These are phyloP conservation scores for Baronia brevicornis DNA, from an alignment of 2,888 invertebrate species.

Conservation along the genomic window DNA sequence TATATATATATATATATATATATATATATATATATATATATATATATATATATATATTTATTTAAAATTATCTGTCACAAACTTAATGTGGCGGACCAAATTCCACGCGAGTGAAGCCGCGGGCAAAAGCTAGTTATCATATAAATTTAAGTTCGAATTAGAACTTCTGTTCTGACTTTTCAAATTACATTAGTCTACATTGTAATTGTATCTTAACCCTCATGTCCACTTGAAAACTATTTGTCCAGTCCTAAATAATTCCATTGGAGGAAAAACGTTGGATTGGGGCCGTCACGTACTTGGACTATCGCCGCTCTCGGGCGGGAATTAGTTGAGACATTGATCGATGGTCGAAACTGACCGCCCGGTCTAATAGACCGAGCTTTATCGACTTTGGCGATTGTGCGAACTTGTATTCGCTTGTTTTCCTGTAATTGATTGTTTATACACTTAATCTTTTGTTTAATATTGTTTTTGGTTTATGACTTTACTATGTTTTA, in stretches of 20 bases:
- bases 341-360: conserved; percentile 31
- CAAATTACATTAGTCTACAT: conserved; percentile 19
- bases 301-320: conserved; percentile 34
- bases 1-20: too few relatives aligned
- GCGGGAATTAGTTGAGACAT: conserved; percentile 41
- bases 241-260: conserved; percentile 52
- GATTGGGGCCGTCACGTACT: conserved; percentile 36
- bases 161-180: too few relatives aligned
- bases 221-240: conserved; percentile 43
- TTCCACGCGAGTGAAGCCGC: too few relatives aligned
- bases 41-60: too few relatives aligned
- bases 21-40: too few relatives aligned
- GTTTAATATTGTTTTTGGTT: not conserved
- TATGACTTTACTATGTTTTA: too few relatives aligned
- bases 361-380: conserved; percentile 27
- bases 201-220: conserved; percentile 34
- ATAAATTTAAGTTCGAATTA: too few relatives aligned
- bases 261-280: conserved; percentile 44
- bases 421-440: conserved; percentile 10
- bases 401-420: conserved; percentile 4
- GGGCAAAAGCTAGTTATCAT: too few relatives aligned
- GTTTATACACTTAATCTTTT: not conserved
- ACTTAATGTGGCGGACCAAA: too few relatives aligned
- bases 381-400: conserved; percentile 13
- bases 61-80: too few relatives aligned